phyloP scores from a whole-genome alignment of 2,888 invertebrate genomes.

The Byasa hedistus region DNA sequence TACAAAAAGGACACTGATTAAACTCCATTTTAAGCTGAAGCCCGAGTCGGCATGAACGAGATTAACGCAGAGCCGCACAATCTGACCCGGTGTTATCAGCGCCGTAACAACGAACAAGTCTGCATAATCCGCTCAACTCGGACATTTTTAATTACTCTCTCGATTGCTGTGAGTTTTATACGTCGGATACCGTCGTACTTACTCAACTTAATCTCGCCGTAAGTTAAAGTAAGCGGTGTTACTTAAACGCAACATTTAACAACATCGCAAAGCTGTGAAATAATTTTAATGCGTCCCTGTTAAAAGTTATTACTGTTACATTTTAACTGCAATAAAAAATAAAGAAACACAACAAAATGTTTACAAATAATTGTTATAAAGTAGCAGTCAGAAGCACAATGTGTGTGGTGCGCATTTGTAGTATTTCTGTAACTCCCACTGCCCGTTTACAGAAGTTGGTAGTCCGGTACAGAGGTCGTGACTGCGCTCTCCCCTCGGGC shows the following conservation, averaged over 20 bases:
- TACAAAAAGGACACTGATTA: slow-evolving; percentile 47
- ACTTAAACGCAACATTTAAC: not conserved
- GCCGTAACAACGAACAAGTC: slow-evolving; percentile 39
- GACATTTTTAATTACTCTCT: slow-evolving; percentile 54
- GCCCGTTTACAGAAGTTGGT: slow-evolving; percentile 11
- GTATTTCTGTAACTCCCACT: slow-evolving; percentile 13
- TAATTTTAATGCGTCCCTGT: not conserved
- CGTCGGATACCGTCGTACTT: slow-evolving; percentile 36
- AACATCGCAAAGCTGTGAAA: not conserved
- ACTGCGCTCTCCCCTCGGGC: slow-evolving; percentile 11
- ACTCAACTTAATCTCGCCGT: slow-evolving; percentile 8
- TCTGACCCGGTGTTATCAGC: slow-evolving; percentile 53
- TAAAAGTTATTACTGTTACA: not conserved
- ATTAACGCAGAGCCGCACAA: slow-evolving; percentile 64
- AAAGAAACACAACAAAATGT: too few species aligned
- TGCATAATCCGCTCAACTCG: slow-evolving; percentile 50
- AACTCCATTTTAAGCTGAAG: slow-evolving; percentile 41
- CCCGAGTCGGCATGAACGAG: slow-evolving; percentile 38
- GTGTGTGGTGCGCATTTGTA: not conserved
- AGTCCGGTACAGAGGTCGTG: slow-evolving; percentile 17
- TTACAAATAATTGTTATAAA: too few species aligned
- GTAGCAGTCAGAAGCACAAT: not conserved
- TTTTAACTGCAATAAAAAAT: too few species aligned
- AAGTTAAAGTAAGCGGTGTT: not conserved
- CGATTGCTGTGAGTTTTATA: slow-evolving; percentile 43